Conservation (phyloP, 1,140 invertebrate genomes). For the Drepana arcuata region DNA sequence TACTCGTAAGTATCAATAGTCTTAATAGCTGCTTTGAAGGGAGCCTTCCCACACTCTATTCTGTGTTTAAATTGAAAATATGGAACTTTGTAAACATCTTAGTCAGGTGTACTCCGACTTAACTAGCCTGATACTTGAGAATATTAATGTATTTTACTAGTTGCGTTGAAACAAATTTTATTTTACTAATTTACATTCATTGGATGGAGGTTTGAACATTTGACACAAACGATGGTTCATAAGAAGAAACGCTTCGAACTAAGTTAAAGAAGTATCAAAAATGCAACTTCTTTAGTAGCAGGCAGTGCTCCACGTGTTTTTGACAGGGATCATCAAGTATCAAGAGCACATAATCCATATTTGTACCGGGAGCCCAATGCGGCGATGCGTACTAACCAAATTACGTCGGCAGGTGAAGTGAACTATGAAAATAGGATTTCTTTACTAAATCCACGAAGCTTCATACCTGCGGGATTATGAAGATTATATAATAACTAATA, state of each 20-base stretch:
- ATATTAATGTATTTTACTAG: conserved; percentile 1
- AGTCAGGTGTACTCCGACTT: conserved; percentile 12
- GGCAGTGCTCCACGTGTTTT: too few species aligned
- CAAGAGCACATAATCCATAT: conserved; percentile 19
- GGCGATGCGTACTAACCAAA: conserved; percentile 61
- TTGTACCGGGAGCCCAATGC: conserved; percentile 52
- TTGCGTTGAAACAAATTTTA: too few species aligned
- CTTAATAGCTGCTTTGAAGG: too few species aligned
- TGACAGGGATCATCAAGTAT: conserved; percentile 37
- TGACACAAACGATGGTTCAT: too few species aligned
- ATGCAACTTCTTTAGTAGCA: too few species aligned
- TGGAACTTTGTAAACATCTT: conserved; percentile 65
- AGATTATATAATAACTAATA: conserved; percentile 54
- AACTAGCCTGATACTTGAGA: conserved; percentile 30
- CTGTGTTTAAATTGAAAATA: conserved; percentile 64
- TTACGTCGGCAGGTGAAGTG: conserved; percentile 61
- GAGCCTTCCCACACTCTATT: conserved; percentile 48
- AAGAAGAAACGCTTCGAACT: too few species aligned
- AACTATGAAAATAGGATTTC: conserved; percentile 71
- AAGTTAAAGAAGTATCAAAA: too few species aligned
- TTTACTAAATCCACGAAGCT: conserved; percentile 25
- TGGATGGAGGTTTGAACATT: too few species aligned
- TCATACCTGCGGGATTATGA: conserved; percentile 36
- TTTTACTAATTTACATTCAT: too few species aligned
- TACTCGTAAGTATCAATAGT: too few species aligned